Evolutionary conservation across 2,888 invertebrate species (phyloP).

Genomic region (Lycaena phlaeas): DNA sequence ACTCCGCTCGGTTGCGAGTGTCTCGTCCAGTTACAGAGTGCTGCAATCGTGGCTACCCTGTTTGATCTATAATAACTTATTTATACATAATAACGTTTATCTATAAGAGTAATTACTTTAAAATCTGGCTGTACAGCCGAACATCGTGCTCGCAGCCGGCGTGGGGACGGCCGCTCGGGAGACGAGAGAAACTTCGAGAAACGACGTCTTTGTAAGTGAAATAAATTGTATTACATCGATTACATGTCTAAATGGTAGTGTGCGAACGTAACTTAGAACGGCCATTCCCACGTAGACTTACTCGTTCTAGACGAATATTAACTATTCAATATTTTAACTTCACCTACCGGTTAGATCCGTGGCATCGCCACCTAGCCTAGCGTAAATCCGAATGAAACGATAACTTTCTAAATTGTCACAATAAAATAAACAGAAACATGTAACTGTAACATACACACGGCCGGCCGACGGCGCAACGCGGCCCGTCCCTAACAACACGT

Average conservation of each 20-base stretch:
- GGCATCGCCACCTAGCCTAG: conserved; percentile 68
- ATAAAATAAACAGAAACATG: conserved; percentile 50
- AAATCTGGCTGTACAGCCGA: conserved; percentile 38
- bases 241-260: background rate
- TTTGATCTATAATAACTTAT: conserved; percentile 62
- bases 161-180: conserved; percentile 13
- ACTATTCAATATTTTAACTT: conserved; percentile 26
- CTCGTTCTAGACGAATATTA: conserved; percentile 20
- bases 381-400: conserved; percentile 61
- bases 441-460: conserved; percentile 53
- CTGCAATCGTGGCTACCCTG: conserved; percentile 68
- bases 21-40: conserved; percentile 61
- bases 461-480: conserved; percentile 13
- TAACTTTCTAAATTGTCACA: conserved; percentile 59
- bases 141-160: conserved; percentile 37
- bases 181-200: too few species aligned
- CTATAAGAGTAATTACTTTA: conserved; percentile 47
- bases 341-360: conserved; percentile 49
- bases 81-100: conserved; percentile 52
- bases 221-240: background rate
- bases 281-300: conserved; percentile 12
- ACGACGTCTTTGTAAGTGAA: conserved; percentile 1
- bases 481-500: conserved; percentile 9
- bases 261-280: conserved; percentile 1
- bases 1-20: conserved; percentile 29